Percentiles rank a stretch among this genome's conserved stretches.
These are phyloP conservation scores for Lasioglossum zephyrum DNA, from an alignment of 2,888 invertebrate species.

Conservation along the genomic window DNA sequence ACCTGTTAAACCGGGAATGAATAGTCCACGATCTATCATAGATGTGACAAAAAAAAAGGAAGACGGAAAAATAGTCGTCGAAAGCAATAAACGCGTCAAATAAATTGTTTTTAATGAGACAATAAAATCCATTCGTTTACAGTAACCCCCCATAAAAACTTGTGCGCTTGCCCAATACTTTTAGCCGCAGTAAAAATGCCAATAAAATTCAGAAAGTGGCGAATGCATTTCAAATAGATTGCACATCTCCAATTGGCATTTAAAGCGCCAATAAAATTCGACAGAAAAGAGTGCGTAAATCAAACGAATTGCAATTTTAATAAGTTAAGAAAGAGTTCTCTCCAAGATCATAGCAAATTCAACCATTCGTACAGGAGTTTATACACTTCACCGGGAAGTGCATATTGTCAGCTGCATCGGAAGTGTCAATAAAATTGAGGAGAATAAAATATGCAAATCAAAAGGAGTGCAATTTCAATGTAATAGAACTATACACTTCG, in stretches of 20 bases:
- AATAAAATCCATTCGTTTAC: neutral
- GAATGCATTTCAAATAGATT: neutral
- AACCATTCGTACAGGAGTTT: no score
- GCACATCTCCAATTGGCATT: neutral
- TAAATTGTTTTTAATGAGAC: neutral
- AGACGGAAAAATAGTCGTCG: neutral
- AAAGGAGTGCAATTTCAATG: neutral
- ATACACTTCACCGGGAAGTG: neutral
- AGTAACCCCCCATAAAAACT: neutral
- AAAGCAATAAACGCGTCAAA: neutral
- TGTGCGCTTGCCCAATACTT: neutral
- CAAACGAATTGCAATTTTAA: neutral
- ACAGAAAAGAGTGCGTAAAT: neutral
- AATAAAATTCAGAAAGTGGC: neutral
- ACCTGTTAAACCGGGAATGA: neutral
- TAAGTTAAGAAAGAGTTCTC: neutral
- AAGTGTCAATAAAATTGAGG: neutral
- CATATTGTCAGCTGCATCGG: neutral
- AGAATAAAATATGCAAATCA: neutral
- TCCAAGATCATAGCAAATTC: no score
- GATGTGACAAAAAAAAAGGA: neutral
- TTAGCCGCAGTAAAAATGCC: neutral
- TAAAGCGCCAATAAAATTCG: neutral
- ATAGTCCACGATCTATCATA: neutral
- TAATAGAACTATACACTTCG: neutral